phyloP scores from a whole-genome alignment of 2,113 vertebrate genomes.

The Cairina moschata region DNA sequence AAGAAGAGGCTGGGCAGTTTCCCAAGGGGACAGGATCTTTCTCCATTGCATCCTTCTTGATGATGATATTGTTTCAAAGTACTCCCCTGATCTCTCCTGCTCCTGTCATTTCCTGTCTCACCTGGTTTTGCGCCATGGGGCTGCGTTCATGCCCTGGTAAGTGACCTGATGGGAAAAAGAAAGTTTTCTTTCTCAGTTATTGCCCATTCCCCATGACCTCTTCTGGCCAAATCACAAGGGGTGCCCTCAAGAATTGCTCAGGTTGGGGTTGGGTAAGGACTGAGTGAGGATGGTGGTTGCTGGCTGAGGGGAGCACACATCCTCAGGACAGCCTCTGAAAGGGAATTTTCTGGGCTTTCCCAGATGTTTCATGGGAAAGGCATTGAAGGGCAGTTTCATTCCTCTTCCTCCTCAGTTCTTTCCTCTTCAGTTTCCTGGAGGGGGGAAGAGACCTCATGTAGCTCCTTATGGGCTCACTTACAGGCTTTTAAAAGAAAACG shows the following conservation, averaged over 20 bases:
- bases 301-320: not conserved
- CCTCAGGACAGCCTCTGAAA: not conserved
- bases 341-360: too few species aligned
- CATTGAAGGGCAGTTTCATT: not conserved
- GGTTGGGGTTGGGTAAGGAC: not conserved
- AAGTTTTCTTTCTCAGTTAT: not conserved
- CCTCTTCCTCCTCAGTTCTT: not conserved
- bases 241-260: not conserved
- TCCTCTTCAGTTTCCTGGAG: too few species aligned
- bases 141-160: not conserved
- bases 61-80: not conserved
- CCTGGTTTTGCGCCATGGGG: not conserved
- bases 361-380: not conserved
- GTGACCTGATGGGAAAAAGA: not conserved
- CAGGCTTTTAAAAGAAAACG: too few species aligned
- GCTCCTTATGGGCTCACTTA: too few species aligned
- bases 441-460: too few species aligned
- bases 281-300: rapidly evolving
- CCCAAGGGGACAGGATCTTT: not conserved
- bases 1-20: not conserved
- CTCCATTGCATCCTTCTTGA: not conserved
- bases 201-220: not conserved
- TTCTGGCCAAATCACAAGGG: not conserved
- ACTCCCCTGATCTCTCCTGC: not conserved
- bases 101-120: not conserved